These are phyloP conservation scores for Oreohelix idahoensis DNA, from an alignment of 1,140 invertebrate species.

Conservation along the genomic window DNA sequence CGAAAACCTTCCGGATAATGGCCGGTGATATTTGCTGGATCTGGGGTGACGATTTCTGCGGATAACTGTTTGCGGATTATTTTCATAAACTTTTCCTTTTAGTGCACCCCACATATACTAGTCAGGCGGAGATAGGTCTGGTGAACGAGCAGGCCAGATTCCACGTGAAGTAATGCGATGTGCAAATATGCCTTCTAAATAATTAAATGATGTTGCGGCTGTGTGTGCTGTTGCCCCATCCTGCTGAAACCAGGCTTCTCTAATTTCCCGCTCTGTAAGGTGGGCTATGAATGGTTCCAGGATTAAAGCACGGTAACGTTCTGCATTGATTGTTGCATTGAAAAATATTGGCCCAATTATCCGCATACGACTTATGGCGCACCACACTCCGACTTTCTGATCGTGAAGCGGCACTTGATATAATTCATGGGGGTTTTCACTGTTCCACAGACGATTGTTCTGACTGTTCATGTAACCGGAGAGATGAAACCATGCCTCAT, in stretches of 20 bases:
- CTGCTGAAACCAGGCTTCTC: background rate
- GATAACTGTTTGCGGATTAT: background rate
- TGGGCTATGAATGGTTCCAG: background rate
- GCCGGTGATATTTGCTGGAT: no score
- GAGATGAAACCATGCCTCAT: constrained; percentile 1
- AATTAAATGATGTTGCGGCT: background rate
- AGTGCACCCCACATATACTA: background rate
- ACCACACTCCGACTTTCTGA: background rate
- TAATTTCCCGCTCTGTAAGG: background rate
- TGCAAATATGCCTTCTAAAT: background rate
- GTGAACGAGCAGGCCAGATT: background rate
- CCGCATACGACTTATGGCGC: background rate
- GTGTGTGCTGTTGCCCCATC: background rate
- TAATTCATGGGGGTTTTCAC: background rate
- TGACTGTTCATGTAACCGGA: background rate
- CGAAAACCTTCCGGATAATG: no score
- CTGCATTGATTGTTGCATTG: background rate
- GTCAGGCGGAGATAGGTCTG: background rate
- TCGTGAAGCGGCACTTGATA: background rate
- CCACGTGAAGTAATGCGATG: background rate
- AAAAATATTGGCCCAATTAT: background rate
- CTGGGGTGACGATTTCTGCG: no score
- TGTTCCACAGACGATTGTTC: background rate
- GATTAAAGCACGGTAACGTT: background rate
- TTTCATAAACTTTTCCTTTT: background rate